Evolutionary conservation across 2,888 invertebrate genomes (phyloP).

Genomic region (Tetropium fuscum): DNA sequence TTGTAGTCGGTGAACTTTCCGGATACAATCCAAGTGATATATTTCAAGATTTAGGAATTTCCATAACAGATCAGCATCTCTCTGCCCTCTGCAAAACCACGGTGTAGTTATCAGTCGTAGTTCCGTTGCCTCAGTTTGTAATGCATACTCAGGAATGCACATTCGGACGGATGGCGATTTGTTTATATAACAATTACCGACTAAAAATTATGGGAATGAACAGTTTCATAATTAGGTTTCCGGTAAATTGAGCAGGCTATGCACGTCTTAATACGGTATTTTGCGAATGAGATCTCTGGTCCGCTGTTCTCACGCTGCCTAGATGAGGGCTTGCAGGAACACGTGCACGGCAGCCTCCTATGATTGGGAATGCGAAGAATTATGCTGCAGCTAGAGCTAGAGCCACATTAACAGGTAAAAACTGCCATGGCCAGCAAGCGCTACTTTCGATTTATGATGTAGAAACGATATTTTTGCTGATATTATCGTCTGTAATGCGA

Average conservation of each 20-base stretch:
- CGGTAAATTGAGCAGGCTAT: conserved; percentile 44
- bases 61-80: too few relatives aligned
- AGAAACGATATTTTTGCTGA: conserved; percentile 5
- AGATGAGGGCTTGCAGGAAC: conserved; percentile 48
- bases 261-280: conserved; percentile 52
- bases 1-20: too few relatives aligned
- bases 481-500: background rate
- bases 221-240: conserved; percentile 29
- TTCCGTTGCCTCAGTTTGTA: too few relatives aligned
- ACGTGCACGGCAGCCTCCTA: conserved; percentile 54
- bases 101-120: too few relatives aligned
- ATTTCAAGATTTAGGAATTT: too few relatives aligned
- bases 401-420: conserved; percentile 47
- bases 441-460: conserved; percentile 19
- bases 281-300: conserved; percentile 41
- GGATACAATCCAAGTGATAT: too few relatives aligned
- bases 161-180: conserved; percentile 12
- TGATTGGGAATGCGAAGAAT: conserved; percentile 57
- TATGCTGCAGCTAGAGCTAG: conserved; percentile 31
- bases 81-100: too few relatives aligned
- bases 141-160: conserved; percentile 7
- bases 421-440: conserved; percentile 37
- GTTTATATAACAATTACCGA: conserved; percentile 19
- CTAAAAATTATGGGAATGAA: conserved; percentile 29
- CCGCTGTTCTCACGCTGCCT: conserved; percentile 52